Percentiles rank a stretch among this genome's conserved stretches.
These are phyloP conservation scores for Caenorhabditis panamensis DNA, from an alignment of 2,888 invertebrate species.

Conservation along the genomic window DNA sequence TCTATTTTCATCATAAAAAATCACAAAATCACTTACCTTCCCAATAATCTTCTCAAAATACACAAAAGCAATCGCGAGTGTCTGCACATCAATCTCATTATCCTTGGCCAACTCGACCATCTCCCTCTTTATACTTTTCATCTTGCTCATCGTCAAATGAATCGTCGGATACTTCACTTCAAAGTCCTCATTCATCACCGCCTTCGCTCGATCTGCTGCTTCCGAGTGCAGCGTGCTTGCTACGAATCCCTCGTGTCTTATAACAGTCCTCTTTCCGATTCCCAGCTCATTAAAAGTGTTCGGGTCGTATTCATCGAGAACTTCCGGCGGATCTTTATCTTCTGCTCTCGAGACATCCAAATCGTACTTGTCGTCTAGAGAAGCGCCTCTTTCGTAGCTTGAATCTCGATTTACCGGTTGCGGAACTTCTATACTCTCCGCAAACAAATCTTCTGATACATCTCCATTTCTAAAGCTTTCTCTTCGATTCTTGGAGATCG, in stretches of 20 bases:
- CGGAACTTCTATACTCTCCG: slow-evolving; percentile 53
- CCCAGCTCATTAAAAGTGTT: slow-evolving; percentile 54
- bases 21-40: slow-evolving; percentile 83
- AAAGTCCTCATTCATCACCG: slow-evolving; percentile 97
- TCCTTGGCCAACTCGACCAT: slow-evolving; percentile 85
- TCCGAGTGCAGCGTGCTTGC: slow-evolving; percentile 77
- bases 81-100: slow-evolving; percentile 89
- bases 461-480: slow-evolving; percentile 55
- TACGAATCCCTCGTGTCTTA: slow-evolving; percentile 83
- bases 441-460: slow-evolving; percentile 34
- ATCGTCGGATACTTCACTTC: slow-evolving; percentile 94
- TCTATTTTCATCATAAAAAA: not conserved
- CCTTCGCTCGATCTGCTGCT: slow-evolving; percentile 88
- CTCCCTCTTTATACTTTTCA: slow-evolving; percentile 95
- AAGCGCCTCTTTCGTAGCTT: slow-evolving; percentile 46
- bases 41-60: slow-evolving; percentile 97
- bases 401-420: slow-evolving; percentile 43
- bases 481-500: slow-evolving; percentile 34
- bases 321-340: slow-evolving; percentile 52
- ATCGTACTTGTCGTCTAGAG: slow-evolving; percentile 47
- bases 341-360: slow-evolving; percentile 40
- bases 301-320: slow-evolving; percentile 56
- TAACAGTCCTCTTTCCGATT: slow-evolving; percentile 81
- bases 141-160: slow-evolving; percentile 94
- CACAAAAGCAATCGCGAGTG: slow-evolving; percentile 97